phyloP scores from a whole-genome alignment of 2,797 vertebrate genomes.

The Neosalanx taihuensis region DNA sequence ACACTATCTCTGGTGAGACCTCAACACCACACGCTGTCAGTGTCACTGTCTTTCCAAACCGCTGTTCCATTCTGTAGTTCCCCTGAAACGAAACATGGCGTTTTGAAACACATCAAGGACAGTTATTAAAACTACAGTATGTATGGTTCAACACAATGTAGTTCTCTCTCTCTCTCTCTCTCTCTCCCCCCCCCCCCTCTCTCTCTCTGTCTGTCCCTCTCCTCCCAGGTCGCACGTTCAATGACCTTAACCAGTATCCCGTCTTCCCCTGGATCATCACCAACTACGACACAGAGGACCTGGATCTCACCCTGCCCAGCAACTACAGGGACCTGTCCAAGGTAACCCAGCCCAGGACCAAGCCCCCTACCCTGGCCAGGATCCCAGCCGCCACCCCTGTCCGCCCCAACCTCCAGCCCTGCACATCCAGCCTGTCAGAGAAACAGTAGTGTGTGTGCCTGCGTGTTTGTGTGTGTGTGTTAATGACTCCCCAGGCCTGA shows the following conservation, averaged over 20 bases:
- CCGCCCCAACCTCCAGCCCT: neutral
- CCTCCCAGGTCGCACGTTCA: conserved; percentile 86
- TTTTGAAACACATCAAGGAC: too few relatives aligned
- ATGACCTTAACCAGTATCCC: conserved; percentile 97
- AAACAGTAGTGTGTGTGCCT: conserved; percentile 4
- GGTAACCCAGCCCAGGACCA: conserved; percentile 65
- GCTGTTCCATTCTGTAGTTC: too few relatives aligned
- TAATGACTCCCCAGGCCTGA: conserved; percentile 31
- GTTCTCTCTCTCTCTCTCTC: neutral
- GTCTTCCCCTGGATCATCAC: conserved; percentile 99
- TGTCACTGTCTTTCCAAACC: too few relatives aligned
- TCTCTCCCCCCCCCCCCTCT: neutral
- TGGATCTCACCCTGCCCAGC: conserved; percentile 97
- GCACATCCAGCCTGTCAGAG: neutral
- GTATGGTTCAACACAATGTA: neutral
- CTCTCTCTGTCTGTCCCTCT: conserved; percentile 16
- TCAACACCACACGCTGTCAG: neutral
- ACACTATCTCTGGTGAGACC: conserved; percentile 80
- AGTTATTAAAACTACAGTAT: too few relatives aligned
- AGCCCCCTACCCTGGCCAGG: too few relatives aligned
- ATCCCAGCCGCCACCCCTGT: neutral
- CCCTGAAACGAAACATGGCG: too few relatives aligned
- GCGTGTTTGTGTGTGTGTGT: conserved; percentile 14
- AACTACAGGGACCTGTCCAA: conserved; percentile 99
- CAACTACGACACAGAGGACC: conserved; percentile 92